Base-by-base conservation (phyloP, 2,113 vertebrate species). In the Ranitomeya imitator region DNA sequence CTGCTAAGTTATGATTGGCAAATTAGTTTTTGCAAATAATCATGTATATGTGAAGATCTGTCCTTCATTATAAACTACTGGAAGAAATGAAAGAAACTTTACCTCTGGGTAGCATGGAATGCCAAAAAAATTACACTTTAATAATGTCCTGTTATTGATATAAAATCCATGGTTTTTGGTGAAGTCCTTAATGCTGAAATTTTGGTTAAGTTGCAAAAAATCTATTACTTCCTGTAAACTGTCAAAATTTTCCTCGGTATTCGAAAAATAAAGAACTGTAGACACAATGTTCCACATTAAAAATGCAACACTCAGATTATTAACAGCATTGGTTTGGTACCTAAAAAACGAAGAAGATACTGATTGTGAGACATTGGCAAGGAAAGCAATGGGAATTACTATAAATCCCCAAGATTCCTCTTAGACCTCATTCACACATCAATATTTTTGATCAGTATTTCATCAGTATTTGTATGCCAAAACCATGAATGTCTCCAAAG, bases 141-240 rank as follows among this genome's bases (percentile, higher is more conserved):
- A 45, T 77, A 96, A 81, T 13, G 95, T 95, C 52, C 89, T 93
- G 4, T 90, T 90, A 74, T 95, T 93, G 77, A 96, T 92, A 90
- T 93, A 95, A 92, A 95, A 96, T 2, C 95, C 94, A 6, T 94
- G 92, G 77, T 94, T 90, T 85, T 79, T 94, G 57, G 94, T 94
- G 82, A 96, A 96, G 0, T 95, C 93, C 84, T 91, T 93, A 89
- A 95, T 94, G 89, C 94, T 96, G 91, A 96, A 96, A 85, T 95
- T 94, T 90, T 93, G 92, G 79, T 95, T 92, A 59, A 90, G 90
- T 15, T 67, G 76, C 54, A 94, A 80, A 89, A 96, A 96, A 89
- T 95, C 71, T 45, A 59, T 26, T 59, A 93, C 31, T n/a, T 94
- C 92, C 86, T 89, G 76, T 61, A 52, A 85, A n/a, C 76, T 18